These are phyloP conservation scores for Cardiocondyla obscurior DNA, from an alignment of 1,140 invertebrate species.

Conservation along the genomic window DNA sequence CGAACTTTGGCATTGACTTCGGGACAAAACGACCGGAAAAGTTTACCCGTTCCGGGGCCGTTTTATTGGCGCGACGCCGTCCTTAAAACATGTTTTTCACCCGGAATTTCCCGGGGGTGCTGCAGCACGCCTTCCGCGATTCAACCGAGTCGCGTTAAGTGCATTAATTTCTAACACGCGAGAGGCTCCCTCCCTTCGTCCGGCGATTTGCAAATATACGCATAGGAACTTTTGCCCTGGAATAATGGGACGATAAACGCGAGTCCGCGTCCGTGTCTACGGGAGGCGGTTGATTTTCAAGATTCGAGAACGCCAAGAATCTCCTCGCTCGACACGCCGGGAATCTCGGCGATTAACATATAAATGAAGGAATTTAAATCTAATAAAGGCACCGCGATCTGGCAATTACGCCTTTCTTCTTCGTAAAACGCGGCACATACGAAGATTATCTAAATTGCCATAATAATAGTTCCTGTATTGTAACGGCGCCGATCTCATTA, in stretches of 20 bases:
- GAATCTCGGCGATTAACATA: conserved; percentile 44
- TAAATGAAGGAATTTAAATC: conserved; percentile 54
- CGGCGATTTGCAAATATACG: background rate
- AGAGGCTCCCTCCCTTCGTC: background rate
- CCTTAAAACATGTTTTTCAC: conserved; percentile 33
- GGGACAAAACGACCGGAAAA: background rate
- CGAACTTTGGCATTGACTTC: conserved; percentile 10
- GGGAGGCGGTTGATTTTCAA: background rate
- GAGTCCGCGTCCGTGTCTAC: background rate
- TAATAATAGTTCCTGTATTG: conserved; percentile 2
- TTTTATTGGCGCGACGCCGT: conserved; percentile 14
- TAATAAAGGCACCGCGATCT: background rate
- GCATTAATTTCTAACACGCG: background rate
- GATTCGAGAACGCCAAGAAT: background rate
- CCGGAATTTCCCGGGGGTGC: background rate
- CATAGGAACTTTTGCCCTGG: background rate
- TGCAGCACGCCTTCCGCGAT: background rate
- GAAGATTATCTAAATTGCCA: conserved; percentile 30
- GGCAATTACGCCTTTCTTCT: conserved; percentile 17
- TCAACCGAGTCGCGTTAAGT: background rate
- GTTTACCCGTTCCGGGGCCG: conserved; percentile 10
- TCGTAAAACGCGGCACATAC: conserved; percentile 17
- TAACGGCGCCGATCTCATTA: background rate
- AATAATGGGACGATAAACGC: conserved; percentile 1
- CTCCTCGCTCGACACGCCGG: background rate